Evolutionary conservation across 2,113 vertebrate genomes (phyloP).

Genomic region (Spizaetus ornatus): DNA sequence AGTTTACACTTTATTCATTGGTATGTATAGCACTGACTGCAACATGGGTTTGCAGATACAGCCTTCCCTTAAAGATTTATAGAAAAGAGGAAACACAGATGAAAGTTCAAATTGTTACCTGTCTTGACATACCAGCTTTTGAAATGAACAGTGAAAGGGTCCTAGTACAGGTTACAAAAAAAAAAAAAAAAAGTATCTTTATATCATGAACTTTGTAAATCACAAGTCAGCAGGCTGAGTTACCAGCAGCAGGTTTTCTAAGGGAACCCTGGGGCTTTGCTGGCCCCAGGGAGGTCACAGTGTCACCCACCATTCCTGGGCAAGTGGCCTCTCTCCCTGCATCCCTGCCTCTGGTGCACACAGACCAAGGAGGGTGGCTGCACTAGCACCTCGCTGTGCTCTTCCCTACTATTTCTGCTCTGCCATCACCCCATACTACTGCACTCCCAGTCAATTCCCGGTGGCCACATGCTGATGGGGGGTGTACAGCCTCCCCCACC

Average conservation of each 20-base stretch:
- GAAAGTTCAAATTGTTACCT: background rate
- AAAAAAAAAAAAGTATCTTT: background rate
- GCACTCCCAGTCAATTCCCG: rapidly evolving
- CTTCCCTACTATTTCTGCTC: background rate
- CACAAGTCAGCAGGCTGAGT: background rate
- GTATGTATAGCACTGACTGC: background rate
- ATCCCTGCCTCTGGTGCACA: background rate
- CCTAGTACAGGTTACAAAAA: background rate
- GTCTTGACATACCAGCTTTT: background rate
- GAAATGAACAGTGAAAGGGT: background rate
- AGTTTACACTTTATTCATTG: background rate
- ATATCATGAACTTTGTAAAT: background rate
- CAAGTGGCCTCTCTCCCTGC: background rate
- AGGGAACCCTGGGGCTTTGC: background rate
- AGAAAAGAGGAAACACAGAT: background rate
- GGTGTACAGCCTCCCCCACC: background rate
- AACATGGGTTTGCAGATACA: background rate
- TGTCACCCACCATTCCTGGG: background rate
- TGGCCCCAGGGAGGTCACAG: background rate
- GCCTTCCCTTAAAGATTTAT: background rate
- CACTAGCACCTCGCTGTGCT: background rate
- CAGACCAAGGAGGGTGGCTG: background rate
- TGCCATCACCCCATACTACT: background rate
- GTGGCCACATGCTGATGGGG: background rate
- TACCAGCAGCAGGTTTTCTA: background rate